Conservation (phyloP, 2,888 invertebrate species). For the Periphyllus acericola region DNA sequence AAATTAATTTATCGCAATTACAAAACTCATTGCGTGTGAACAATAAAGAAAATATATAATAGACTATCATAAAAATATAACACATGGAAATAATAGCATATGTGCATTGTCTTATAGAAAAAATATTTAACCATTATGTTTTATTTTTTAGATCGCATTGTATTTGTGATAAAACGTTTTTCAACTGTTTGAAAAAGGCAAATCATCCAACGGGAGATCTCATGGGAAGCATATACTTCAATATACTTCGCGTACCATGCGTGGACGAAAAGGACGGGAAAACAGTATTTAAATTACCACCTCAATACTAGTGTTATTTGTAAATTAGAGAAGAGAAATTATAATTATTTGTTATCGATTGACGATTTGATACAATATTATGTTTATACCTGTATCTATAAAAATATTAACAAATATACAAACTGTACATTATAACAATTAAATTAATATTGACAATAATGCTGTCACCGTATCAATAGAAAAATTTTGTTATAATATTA, state of each 20-base stretch:
- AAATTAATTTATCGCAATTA: no score
- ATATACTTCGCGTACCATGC: slow-evolving; percentile 81
- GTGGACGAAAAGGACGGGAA: slow-evolving; percentile 71
- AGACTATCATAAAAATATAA: no score
- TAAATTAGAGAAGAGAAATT: neutral
- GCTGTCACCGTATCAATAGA: neutral
- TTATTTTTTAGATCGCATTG: slow-evolving; percentile 78
- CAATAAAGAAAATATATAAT: no score
- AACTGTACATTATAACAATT: neutral
- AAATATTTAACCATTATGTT: neutral
- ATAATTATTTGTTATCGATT: neutral
- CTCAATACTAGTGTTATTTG: slow-evolving; percentile 23
- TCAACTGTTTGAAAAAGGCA: slow-evolving; percentile 81
- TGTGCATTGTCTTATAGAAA: neutral
- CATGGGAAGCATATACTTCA: slow-evolving; percentile 88
- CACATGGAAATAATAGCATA: neutral
- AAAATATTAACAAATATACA: neutral
- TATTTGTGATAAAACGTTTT: slow-evolving; percentile 84
- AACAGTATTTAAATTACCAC: slow-evolving; percentile 20
- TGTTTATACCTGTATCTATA: neutral
- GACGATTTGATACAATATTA: neutral
- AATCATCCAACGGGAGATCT: slow-evolving; percentile 77
- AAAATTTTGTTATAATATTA: neutral
- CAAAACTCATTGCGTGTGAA: no score
- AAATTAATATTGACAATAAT: neutral